Base-by-base conservation (phyloP, 2,888 invertebrate genomes). In the Xestia c-nigrum region DNA sequence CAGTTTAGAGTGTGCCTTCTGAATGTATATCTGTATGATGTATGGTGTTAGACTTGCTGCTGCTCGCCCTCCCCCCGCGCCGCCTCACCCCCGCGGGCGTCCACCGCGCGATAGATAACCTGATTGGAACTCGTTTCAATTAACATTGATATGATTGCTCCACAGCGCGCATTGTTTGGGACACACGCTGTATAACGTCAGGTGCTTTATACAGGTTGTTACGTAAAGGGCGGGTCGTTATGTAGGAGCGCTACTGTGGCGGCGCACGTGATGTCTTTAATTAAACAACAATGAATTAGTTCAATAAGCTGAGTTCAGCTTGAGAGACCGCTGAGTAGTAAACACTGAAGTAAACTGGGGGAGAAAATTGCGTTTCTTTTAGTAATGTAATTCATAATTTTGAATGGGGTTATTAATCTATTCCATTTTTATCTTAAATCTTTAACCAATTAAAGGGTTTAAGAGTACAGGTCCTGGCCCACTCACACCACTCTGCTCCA, bases 91-190 rank as follows among this genome's bases (percentile, higher is more conserved):
- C 59, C 65, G 43, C 47, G 63, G 73, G 57, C 64, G 38, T 71
- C 67, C 67, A 46, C n/a, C 40, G 63, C 67, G 31, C 72, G 63
- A 63, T 80, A 83, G 72, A 76, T 50, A 84, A 72, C 81, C 64
- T 81, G 82, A 81, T 83, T 65, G 68, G 68, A 77, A 76, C 86
- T 78, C 40, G 79, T 83, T 85, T 79, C 73, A 83, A 83, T 85
- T 85, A 85, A 79, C 72, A 86, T 80, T 50, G 74, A 74, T 74
- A 80, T 78, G 61, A 85, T 85, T 74, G 50, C 69, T 78, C 59
- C 68, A 75, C 77, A 52, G 65, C 46, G 40, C 52, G 72, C 71
- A 72, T 83, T 78, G 80, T 79, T 69, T 78, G 38, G 50, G 50
- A 46, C 52, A 57, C 71, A 64, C 43, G 55, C 68, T 65, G 64